A percentile compares a stretch with the other conserved stretches of the same genome.
These are phyloP conservation scores for Synanthedon formicaeformis DNA, from an alignment of 2,888 invertebrate genomes.

Conservation along the genomic window DNA sequence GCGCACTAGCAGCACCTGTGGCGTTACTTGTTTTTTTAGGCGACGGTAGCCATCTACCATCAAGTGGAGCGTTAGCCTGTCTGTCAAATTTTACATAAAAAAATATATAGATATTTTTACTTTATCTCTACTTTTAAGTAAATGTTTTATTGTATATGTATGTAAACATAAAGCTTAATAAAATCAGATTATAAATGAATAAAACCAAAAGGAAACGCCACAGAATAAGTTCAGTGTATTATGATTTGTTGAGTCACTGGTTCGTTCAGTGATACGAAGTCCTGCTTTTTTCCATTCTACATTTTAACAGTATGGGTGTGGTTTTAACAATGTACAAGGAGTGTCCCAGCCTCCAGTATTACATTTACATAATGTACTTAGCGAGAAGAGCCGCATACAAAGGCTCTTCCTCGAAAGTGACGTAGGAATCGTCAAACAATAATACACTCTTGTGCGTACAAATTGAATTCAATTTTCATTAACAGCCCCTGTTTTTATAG, in stretches of 20 bases:
- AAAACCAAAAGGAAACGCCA: neutral
- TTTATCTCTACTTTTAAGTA: too few relatives aligned
- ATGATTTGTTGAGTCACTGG: neutral
- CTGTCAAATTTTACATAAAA: too few relatives aligned
- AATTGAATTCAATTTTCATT: slow-evolving; percentile 27
- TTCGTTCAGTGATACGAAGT: too few relatives aligned
- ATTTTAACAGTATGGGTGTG: slow-evolving; percentile 43
- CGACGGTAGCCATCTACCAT: too few relatives aligned
- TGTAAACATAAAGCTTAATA: too few relatives aligned
- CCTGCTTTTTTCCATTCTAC: neutral
- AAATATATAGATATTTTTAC: too few relatives aligned
- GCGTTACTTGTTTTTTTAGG: too few relatives aligned
- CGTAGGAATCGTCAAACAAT: slow-evolving; percentile 34
- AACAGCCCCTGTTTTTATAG: slow-evolving; percentile 21
- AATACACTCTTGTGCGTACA: slow-evolving; percentile 32
- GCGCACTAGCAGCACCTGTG: too few relatives aligned
- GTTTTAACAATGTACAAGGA: slow-evolving; percentile 38
- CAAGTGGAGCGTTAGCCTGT: too few relatives aligned
- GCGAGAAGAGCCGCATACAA: slow-evolving; percentile 50
- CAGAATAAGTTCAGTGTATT: neutral
- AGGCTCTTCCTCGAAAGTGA: slow-evolving; percentile 44
- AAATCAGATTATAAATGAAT: too few relatives aligned
- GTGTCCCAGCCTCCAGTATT: slow-evolving; percentile 51
- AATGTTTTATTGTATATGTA: too few relatives aligned
- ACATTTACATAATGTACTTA: slow-evolving; percentile 65